phyloP scores from a whole-genome alignment of 1,140 invertebrate genomes.

The Drosophila tristis region DNA sequence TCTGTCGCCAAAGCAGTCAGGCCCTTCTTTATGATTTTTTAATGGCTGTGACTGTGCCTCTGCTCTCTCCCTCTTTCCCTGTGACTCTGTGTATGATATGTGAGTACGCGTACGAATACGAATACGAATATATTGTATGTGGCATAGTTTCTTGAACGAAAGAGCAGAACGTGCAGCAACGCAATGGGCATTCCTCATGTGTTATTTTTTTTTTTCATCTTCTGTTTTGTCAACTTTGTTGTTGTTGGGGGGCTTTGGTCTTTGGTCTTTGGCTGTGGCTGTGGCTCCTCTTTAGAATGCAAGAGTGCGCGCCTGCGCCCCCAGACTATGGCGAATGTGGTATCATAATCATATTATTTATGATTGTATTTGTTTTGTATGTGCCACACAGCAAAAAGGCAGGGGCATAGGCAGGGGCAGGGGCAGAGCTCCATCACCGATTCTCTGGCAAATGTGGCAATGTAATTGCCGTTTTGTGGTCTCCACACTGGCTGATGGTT shows the following conservation, averaged over 20 bases:
- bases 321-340: constrained; percentile 36
- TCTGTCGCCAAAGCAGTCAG: too few relatives aligned
- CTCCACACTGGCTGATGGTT: constrained; percentile 5
- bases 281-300: constrained; percentile 58
- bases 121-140: constrained; percentile 26
- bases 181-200: constrained; percentile 38
- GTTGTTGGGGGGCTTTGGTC: background rate
- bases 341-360: constrained; percentile 81
- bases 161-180: constrained; percentile 47
- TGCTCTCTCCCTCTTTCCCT: too few relatives aligned
- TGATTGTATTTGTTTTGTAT: constrained; percentile 78
- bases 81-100: constrained; percentile 1
- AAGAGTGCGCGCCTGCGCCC: constrained; percentile 37
- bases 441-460: constrained; percentile 44
- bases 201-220: constrained; percentile 2
- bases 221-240: constrained; percentile 56
- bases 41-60: too few relatives aligned
- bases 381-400: constrained; percentile 3
- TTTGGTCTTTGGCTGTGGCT: constrained; percentile 10
- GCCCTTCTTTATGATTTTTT: too few relatives aligned
- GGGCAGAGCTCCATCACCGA: constrained; percentile 1
- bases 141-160: constrained; percentile 41
- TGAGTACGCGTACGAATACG: constrained; percentile 3
- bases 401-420: background rate
- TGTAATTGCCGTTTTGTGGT: constrained; percentile 55